A percentile compares a stretch with the other conserved stretches of the same genome.
Conservation (phyloP, 2,888 invertebrate genomes). For the Polydesmus complanatus region DNA sequence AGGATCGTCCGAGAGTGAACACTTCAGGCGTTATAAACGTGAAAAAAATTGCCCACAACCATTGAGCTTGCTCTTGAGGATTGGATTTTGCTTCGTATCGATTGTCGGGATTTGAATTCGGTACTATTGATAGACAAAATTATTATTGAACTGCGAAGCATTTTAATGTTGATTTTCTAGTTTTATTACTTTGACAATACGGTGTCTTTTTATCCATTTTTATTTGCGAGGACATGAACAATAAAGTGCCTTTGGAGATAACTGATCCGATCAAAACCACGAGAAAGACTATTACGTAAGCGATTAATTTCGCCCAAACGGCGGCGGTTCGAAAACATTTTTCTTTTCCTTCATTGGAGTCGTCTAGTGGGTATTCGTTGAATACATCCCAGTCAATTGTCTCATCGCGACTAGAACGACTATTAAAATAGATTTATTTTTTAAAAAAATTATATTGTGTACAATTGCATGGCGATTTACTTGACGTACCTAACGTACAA, state of each 20-base stretch:
- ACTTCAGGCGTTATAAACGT: conserved; percentile 26
- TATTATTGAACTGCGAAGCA: too few relatives aligned
- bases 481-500: too few relatives aligned
- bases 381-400: background rate
- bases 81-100: conserved; percentile 20
- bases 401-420: too few relatives aligned
- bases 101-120: conserved; percentile 17
- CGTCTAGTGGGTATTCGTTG: background rate
- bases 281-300: conserved; percentile 34
- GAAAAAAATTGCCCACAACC: conserved; percentile 29
- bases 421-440: too few relatives aligned
- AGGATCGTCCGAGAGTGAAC: conserved; percentile 24
- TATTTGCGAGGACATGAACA: conserved; percentile 85
- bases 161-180: too few relatives aligned
- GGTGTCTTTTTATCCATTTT: conserved; percentile 55
- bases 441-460: too few relatives aligned
- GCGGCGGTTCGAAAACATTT: background rate
- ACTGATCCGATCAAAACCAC: conserved; percentile 74
- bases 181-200: conserved; percentile 55
- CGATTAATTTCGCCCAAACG: background rate
- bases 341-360: background rate
- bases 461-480: too few relatives aligned
- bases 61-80: conserved; percentile 25
- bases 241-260: conserved; percentile 69
- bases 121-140: background rate